Evolutionary conservation across 64 coral and sea anemone genomes (phyloP).

Genomic region (Trachythela sp.): DNA sequence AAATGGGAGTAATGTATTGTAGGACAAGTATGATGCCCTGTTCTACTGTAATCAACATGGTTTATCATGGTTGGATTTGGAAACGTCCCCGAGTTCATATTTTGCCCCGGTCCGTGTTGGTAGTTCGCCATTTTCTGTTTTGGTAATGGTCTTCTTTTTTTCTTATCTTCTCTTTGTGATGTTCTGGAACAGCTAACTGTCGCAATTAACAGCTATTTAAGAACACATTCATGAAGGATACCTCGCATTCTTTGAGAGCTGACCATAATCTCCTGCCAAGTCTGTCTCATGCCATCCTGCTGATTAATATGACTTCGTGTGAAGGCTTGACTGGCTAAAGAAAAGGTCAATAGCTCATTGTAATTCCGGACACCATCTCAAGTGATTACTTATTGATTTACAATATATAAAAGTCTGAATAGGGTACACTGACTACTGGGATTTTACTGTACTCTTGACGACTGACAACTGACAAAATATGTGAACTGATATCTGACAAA

Average conservation of each 20-base stretch:
- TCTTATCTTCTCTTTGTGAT: not conserved
- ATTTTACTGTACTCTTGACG: too few relatives aligned
- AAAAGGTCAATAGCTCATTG: slow-evolving; percentile 4
- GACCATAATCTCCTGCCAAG: not conserved
- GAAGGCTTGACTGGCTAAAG: not conserved
- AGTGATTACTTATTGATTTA: not conserved
- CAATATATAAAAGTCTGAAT: too few relatives aligned
- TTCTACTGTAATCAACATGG: not conserved
- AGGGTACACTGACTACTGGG: too few relatives aligned
- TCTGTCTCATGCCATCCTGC: not conserved
- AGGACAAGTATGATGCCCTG: not conserved
- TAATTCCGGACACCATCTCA: not conserved
- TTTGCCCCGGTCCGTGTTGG: not conserved
- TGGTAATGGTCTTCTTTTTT: not conserved
- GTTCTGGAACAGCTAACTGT: not conserved
- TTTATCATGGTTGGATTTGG: not conserved
- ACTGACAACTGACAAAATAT: too few relatives aligned
- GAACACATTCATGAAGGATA: not conserved
- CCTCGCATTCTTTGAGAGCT: not conserved
- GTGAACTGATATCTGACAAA: too few relatives aligned
- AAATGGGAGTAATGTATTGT: not conserved
- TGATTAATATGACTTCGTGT: not conserved
- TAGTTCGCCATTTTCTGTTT: not conserved
- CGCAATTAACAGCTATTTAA: slow-evolving; percentile 29
- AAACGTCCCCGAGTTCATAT: not conserved